These are phyloP conservation scores for Cyclargus thomasi DNA, from an alignment of 1,140 invertebrate genomes.

Conservation along the genomic window DNA sequence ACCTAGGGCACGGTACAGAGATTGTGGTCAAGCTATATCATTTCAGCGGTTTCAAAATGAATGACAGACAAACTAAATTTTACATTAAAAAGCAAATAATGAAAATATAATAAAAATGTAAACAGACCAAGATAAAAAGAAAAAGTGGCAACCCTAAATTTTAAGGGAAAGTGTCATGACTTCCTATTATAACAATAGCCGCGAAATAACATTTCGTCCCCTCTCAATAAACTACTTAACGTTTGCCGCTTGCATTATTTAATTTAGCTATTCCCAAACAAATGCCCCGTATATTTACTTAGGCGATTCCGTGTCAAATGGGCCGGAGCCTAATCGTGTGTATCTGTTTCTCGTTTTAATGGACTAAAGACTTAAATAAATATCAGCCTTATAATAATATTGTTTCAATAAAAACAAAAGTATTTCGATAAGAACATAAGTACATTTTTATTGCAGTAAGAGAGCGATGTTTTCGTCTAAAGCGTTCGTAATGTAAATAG, in stretches of 20 bases:
- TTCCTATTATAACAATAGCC: not conserved
- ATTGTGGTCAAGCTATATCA: too few relatives aligned
- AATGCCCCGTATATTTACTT: not conserved
- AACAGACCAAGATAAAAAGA: not conserved
- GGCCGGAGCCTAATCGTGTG: not conserved
- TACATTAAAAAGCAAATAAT: too few relatives aligned
- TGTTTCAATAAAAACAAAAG: too few relatives aligned
- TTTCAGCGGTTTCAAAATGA: too few relatives aligned
- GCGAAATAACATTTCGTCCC: not conserved
- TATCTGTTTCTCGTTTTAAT: too few relatives aligned
- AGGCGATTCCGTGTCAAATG: not conserved
- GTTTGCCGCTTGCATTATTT: constrained; percentile 6
- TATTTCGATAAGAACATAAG: too few relatives aligned
- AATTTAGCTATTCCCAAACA: not conserved
- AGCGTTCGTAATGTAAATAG: too few relatives aligned
- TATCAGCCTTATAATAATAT: not conserved
- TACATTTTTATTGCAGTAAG: too few relatives aligned
- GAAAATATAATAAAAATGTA: not conserved
- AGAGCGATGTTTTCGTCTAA: too few relatives aligned
- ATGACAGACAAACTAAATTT: too few relatives aligned
- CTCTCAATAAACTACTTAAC: constrained; percentile 4
- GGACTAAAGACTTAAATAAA: not conserved
- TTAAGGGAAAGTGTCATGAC: not conserved
- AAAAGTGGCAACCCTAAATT: not conserved
- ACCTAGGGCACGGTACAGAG: too few relatives aligned